A percentile compares a stretch with the other conserved stretches of the same genome.
Conservation (phyloP, 1,140 invertebrate species). For the Lasioglossum albipes region DNA sequence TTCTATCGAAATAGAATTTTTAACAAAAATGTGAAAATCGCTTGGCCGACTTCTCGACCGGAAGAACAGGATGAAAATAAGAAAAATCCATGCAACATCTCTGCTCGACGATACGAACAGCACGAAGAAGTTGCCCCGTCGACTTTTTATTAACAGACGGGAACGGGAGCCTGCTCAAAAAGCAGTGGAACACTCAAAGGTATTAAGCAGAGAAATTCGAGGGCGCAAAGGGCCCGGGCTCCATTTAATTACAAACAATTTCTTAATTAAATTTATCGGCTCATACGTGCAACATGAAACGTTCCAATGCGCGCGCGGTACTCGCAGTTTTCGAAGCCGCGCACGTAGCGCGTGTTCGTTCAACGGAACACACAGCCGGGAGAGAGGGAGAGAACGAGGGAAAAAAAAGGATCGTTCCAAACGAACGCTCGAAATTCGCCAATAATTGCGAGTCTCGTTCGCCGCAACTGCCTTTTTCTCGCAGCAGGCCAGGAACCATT, state of each 20-base stretch:
- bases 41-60: too few relatives aligned
- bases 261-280: not conserved
- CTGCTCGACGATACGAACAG: not conserved
- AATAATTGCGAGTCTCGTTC: not conserved
- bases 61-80: not conserved
- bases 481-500: not conserved
- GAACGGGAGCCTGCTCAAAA: not conserved
- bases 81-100: not conserved
- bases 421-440: not conserved
- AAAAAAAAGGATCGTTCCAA: not conserved
- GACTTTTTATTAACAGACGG: not conserved
- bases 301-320: not conserved
- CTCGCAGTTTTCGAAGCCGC: not conserved
- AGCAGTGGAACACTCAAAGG: not conserved
- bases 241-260: constrained; percentile 3
- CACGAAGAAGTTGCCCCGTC: not conserved
- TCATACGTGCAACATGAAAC: not conserved
- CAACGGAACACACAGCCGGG: too few relatives aligned
- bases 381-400: not conserved
- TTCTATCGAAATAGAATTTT: too few relatives aligned
- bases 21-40: too few relatives aligned
- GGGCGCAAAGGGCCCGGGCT: not conserved
- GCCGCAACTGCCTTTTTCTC: not conserved
- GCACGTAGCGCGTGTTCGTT: not conserved
- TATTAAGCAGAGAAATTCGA: not conserved